Evolutionary conservation across 2,888 invertebrate species (phyloP).

Genomic region (Himalopsyche anomala): DNA sequence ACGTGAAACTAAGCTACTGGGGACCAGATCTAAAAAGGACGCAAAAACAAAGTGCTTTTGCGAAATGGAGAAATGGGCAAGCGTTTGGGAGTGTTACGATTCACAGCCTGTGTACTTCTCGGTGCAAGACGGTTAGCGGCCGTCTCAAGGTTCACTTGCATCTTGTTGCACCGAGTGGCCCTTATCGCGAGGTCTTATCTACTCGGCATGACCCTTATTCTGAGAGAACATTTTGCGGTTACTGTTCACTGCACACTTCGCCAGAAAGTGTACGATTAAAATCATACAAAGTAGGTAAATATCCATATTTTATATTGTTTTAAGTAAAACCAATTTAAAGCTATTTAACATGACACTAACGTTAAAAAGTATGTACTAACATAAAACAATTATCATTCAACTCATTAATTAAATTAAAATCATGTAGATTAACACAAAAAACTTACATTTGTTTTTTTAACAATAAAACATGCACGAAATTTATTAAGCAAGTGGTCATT

Average conservation of each 20-base stretch:
- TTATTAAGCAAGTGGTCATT: too few species aligned
- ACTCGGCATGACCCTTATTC: slow-evolving; percentile 13
- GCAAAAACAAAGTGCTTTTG: neutral
- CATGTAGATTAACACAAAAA: too few species aligned
- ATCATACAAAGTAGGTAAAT: too few species aligned
- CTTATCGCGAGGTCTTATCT: slow-evolving; percentile 40
- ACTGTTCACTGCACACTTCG: neutral
- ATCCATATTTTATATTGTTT: too few species aligned
- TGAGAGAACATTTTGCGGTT: slow-evolving; percentile 16
- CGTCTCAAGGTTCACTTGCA: slow-evolving; percentile 35
- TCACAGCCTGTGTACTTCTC: neutral
- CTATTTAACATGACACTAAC: too few species aligned
- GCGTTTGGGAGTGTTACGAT: neutral
- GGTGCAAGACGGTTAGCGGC: slow-evolving; percentile 38
- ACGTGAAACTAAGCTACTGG: neutral
- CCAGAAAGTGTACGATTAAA: too few species aligned
- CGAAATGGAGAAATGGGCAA: slow-evolving; percentile 14
- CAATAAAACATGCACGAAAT: too few species aligned
- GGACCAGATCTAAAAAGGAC: neutral
- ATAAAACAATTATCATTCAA: too few species aligned
- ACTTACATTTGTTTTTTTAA: too few species aligned
- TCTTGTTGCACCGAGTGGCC: slow-evolving; percentile 38
- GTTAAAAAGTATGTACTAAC: too few species aligned
- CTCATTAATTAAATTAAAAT: too few species aligned
- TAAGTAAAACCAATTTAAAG: too few species aligned